These are phyloP conservation scores for Gasteruption jaculator DNA, from an alignment of 2,888 invertebrate species.

Conservation along the genomic window DNA sequence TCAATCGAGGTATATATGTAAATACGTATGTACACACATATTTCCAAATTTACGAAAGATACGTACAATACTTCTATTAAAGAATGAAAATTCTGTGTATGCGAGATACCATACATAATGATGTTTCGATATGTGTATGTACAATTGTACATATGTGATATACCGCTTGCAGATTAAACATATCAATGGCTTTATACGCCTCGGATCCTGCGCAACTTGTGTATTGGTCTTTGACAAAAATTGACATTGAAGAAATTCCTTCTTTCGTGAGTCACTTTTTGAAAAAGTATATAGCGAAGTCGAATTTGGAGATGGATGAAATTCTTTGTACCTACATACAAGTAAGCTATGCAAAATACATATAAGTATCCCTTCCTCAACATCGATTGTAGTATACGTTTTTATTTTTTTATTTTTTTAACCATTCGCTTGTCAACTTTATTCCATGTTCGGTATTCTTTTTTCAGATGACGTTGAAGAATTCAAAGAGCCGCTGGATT, in stretches of 20 bases:
- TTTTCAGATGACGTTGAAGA: slow-evolving; percentile 33
- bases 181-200: slow-evolving; percentile 34
- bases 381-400: slow-evolving; percentile 3
- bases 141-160: neutral
- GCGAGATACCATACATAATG: too few species aligned
- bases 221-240: slow-evolving; percentile 33
- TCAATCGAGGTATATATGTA: slow-evolving; percentile 4
- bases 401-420: slow-evolving; percentile 6
- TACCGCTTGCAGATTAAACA: slow-evolving; percentile 25
- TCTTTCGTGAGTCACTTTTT: slow-evolving; percentile 47
- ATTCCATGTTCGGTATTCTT: slow-evolving; percentile 3
- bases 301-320: slow-evolving; percentile 48
- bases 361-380: neutral
- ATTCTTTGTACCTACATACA: slow-evolving; percentile 50
- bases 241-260: slow-evolving; percentile 37
- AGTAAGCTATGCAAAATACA: slow-evolving; percentile 31
- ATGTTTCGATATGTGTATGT: neutral
- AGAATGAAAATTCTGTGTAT: too few species aligned
- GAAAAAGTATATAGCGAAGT: slow-evolving; percentile 47
- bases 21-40: neutral
- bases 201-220: slow-evolving; percentile 34
- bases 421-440: neutral
- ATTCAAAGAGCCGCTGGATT: slow-evolving; percentile 41
- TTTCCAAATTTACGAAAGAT: too few species aligned
- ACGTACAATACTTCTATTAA: too few species aligned